Evolutionary conservation across 2,888 invertebrate species (phyloP).

Genomic region (Rotaria magnacalcarata): DNA sequence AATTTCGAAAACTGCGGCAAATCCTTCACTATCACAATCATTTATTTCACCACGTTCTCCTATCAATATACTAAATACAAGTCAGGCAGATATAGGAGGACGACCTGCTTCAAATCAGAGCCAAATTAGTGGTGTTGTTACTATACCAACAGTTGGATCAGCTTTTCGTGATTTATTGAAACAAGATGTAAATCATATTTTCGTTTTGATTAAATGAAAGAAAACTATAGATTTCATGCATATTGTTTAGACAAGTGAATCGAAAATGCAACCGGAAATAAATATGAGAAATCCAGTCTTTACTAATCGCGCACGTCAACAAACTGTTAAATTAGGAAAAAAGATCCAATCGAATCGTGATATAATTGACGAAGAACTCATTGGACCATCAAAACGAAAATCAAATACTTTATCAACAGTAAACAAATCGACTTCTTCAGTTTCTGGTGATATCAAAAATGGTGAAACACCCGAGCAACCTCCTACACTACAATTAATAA

Average conservation of each 20-base stretch:
- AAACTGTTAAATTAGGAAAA: background rate
- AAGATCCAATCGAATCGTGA: background rate
- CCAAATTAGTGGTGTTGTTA: background rate
- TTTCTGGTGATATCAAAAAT: background rate
- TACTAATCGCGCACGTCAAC: background rate
- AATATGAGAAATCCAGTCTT: background rate
- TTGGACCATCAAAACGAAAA: background rate
- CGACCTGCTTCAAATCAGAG: background rate
- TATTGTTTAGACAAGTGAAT: background rate
- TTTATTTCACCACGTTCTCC: background rate
- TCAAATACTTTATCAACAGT: background rate
- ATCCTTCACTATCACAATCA: background rate
- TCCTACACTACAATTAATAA: background rate
- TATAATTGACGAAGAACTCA: background rate
- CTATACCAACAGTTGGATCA: background rate
- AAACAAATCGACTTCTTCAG: background rate
- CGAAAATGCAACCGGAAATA: background rate
- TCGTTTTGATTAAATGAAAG: background rate
- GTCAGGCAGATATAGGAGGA: background rate
- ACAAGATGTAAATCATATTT: background rate
- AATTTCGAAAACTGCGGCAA: background rate
- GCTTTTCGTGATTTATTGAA: background rate
- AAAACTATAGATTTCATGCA: no score
- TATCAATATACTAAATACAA: background rate
- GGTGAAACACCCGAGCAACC: background rate